Base-by-base conservation (phyloP, 2,888 invertebrate species). In the Oscheius sp. region DNA sequence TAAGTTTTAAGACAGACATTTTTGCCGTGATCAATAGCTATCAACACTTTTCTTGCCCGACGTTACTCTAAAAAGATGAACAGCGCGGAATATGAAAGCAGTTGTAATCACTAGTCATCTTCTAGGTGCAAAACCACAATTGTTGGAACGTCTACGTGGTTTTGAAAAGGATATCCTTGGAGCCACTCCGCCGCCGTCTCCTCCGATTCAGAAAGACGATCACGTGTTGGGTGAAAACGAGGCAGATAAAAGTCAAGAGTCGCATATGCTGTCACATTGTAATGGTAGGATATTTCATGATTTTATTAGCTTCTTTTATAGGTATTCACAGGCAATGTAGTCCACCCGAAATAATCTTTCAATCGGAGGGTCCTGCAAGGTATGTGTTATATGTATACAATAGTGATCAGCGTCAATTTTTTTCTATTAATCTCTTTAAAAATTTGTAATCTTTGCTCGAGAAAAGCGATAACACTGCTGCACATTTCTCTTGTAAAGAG, bases 121-220 rank as follows among this genome's bases (percentile, higher is more conserved):
- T 62, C 12, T 50, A 64, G 81, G 82, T 24, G 92, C 95, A 0
- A 97, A 97, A 86, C 94, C 95, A 8, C 94, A 95, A 86, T 88
- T 97, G 45, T 92, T 97, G 68, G 95, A 96, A 86, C 90, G 96
- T 45, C 88, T 96, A 67, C 92, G 92, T 75, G 92, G 88, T 4
- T 88, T 86, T 80, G 85, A 87, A 28, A 88, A 88, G 59, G 79
- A 75, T 14, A 86, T 86, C 14, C 41, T 84, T 17, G 67, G 65
- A 44, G 41, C 38, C 22, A 66, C 66, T n/a, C 66, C 66, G 6
- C 56, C 66, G 12, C 56, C 66, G 12, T 64, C 64, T 26, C 64
- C 64, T 12, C 49, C 59, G n/a, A 59, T 59, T 59, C 59, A 59
- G 44, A 59, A 59, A 26, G 59, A 59, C 24, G 59, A 59, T 41